Base-by-base conservation (phyloP, 2,888 invertebrate genomes). In the Endotricha flammealis region DNA sequence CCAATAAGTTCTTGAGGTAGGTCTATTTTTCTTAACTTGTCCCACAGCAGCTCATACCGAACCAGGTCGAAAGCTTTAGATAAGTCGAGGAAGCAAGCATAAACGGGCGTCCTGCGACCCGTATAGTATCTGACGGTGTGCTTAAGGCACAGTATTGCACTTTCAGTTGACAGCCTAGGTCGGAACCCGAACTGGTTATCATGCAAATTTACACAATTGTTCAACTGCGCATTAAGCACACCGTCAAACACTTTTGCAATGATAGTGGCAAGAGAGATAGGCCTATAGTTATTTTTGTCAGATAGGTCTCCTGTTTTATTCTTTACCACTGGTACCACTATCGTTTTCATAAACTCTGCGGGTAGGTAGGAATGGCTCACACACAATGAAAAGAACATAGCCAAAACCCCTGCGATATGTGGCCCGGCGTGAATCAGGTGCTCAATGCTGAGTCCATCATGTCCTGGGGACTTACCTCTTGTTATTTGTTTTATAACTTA, bases 391-490 rank as follows among this genome's bases (percentile, higher is more conserved):
- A 25, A 46, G 6, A 44, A 32, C 43, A 44, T 39, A 7, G 38
- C 11, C 4, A 44, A 16, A 5, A 46, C 41, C 11, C 43, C 28
- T 6, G 32, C 12, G 2, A 41, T 8, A 29, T 46, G 43, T 1
- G 22, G 12, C 0, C 46, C 46, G 1, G 46, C 46, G 11, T 34
- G 12, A 13, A 22, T 22, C n/a, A 46, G 30, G 22, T 46, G 46
- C 16, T 46, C 43, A 16, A 46, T 40, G 22, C 44, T 47, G 31
- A 44, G 40, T 4, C 36, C 32, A 11, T 44, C 41, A 12, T 36
- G 40, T 4, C 38, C 36, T 1, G 38, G 41, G 9, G 38, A 38
- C 9, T 41, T 38, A 1, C 38, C 41, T 6, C 38, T 22, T 6
- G 20, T 34, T 35, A 41, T 41, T 12, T 23, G 8, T n/a, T 16